A percentile compares a stretch with the other conserved stretches of the same genome.
phyloP scores from a whole-genome alignment of 2,888 invertebrate genomes.

The Tuta absoluta region DNA sequence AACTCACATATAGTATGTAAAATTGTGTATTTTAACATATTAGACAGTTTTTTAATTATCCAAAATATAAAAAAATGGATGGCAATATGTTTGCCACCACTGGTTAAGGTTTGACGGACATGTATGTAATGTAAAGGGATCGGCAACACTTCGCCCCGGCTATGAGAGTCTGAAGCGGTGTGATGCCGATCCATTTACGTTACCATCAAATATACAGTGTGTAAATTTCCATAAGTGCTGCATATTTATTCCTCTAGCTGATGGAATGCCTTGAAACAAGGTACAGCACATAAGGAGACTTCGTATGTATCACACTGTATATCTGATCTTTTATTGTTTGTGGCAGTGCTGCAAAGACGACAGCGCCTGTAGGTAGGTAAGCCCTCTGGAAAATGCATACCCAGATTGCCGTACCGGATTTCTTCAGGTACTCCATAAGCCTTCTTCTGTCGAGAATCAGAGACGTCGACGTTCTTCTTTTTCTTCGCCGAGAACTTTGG shows the following conservation, averaged over 20 bases:
- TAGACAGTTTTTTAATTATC: background rate
- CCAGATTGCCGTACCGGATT: background rate
- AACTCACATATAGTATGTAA: background rate
- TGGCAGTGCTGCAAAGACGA: background rate
- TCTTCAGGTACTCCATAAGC: background rate
- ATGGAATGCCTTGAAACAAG: background rate
- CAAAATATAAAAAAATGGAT: background rate
- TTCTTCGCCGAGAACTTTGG: background rate
- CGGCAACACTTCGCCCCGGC: too few species aligned
- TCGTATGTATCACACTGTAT: background rate
- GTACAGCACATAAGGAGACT: slow-evolving; percentile 9
- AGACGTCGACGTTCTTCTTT: background rate
- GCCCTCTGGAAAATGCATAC: background rate
- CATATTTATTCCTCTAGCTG: background rate
- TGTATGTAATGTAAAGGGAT: too few species aligned
- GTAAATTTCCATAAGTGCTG: too few species aligned
- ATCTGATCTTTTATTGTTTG: background rate
- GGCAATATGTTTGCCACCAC: background rate
- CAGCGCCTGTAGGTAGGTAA: background rate
- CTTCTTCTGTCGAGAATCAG: background rate
- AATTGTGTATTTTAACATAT: background rate
- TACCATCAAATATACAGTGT: too few species aligned
- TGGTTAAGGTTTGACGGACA: background rate
- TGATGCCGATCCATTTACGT: too few species aligned
- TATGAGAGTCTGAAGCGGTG: too few species aligned